Conservation (phyloP, 2,797 vertebrate species). For the Eurystomus glaucurus region DNA sequence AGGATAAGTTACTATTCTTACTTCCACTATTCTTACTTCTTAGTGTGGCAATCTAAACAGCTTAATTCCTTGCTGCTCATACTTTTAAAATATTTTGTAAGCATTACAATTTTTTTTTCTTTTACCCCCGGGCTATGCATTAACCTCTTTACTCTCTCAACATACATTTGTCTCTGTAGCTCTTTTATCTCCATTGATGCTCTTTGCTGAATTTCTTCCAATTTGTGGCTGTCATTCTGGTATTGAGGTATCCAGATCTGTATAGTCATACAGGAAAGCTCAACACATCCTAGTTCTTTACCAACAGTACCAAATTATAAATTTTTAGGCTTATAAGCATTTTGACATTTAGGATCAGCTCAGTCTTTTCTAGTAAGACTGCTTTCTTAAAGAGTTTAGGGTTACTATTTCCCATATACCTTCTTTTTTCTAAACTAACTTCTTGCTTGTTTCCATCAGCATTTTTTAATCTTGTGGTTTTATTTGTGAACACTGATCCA, state of each 20-base stretch:
- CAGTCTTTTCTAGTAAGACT: neutral
- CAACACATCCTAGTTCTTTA: neutral
- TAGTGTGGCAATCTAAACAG: neutral
- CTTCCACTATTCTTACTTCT: neutral
- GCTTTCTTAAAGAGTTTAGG: neutral
- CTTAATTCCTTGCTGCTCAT: neutral
- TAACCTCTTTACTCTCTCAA: slow-evolving; percentile 24
- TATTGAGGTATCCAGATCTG: neutral
- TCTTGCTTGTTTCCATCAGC: neutral
- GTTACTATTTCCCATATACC: neutral
- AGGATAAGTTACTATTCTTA: neutral
- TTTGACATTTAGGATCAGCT: neutral
- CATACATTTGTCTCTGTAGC: neutral
- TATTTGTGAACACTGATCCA: neutral
- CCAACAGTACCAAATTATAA: neutral
- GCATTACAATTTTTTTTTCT: neutral
- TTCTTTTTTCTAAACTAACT: neutral
- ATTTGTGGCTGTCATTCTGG: neutral
- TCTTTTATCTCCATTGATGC: neutral
- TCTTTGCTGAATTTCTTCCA: slow-evolving; percentile 16
- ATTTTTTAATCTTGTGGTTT: neutral
- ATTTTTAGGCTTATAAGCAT: neutral
- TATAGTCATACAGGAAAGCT: neutral
- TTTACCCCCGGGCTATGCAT: neutral
- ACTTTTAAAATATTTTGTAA: slow-evolving; percentile 2